Percentiles rank a stretch among this genome's conserved stretches.
Evolutionary conservation across 2,888 invertebrate genomes (phyloP).

Genomic region (Pardosa pseudoannulata): DNA sequence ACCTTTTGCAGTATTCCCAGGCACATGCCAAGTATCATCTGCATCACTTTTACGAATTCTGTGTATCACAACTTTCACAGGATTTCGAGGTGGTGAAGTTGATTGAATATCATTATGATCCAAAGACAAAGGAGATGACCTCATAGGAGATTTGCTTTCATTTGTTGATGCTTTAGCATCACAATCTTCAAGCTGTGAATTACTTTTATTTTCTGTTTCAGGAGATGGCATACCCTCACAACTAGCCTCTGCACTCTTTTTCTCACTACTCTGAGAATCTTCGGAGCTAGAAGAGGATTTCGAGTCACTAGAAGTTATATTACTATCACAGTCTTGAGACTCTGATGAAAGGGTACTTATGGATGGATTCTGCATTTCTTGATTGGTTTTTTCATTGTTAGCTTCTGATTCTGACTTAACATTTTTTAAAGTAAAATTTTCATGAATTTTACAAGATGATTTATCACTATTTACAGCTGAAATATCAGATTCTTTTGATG

Average conservation of each 20-base stretch:
- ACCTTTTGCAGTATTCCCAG: conserved; percentile 17
- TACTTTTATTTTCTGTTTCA: conserved; percentile 20
- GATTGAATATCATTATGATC: conserved; percentile 25
- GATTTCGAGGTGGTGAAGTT: conserved; percentile 22
- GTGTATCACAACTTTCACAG: conserved; percentile 70
- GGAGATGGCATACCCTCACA: conserved; percentile 18
- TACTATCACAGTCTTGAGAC: conserved; percentile 7
- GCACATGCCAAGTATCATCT: conserved; percentile 69
- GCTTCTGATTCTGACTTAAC: not conserved
- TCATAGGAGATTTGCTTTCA: not conserved
- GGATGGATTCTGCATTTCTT: not conserved
- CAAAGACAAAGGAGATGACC: not conserved
- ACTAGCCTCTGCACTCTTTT: conserved; percentile 1
- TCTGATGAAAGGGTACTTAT: conserved; percentile 5
- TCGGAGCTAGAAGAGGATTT: not conserved
- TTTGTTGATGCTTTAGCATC: not conserved
- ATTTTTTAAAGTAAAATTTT: conserved; percentile 4
- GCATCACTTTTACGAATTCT: conserved; percentile 58
- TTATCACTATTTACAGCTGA: not conserved
- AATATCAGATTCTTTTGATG: not conserved
- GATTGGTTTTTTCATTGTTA: conserved; percentile 18
- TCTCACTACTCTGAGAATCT: not conserved
- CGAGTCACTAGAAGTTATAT: conserved; percentile 14
- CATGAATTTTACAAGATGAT: conserved; percentile 4
- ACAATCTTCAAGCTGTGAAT: not conserved